A percentile compares a stretch with the other conserved stretches of the same genome.
These are phyloP conservation scores for Heliconius hewitsoni DNA, from an alignment of 1,140 invertebrate species.

Conservation along the genomic window DNA sequence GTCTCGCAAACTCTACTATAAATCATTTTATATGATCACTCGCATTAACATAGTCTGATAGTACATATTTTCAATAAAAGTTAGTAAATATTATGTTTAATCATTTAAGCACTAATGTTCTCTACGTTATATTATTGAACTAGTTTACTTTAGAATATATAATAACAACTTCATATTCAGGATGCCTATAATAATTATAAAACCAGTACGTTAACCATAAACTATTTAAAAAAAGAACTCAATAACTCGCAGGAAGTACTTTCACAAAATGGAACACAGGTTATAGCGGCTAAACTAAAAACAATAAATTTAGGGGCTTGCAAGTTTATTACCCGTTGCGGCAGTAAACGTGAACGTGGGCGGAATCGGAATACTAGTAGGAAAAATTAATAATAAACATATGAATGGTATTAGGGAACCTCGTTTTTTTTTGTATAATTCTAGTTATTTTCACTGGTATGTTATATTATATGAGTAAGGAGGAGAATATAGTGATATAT, in stretches of 20 bases:
- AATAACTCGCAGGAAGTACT: neutral
- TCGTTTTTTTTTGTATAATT: neutral
- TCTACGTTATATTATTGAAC: no score
- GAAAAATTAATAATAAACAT: neutral
- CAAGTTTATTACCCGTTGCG: constrained; percentile 17
- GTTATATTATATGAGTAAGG: no score
- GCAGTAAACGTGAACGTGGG: constrained; percentile 11
- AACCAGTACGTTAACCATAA: neutral
- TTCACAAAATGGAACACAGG: neutral
- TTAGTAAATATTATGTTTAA: no score
- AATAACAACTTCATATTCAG: no score
- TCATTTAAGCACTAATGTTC: no score
- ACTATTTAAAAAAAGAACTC: neutral
- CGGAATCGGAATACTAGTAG: neutral
- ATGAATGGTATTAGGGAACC: neutral
- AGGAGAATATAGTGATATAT: no score
- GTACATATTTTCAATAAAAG: no score
- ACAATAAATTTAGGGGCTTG: constrained; percentile 21
- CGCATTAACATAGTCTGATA: no score
- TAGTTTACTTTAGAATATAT: no score
- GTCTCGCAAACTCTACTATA: no score
- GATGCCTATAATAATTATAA: neutral
- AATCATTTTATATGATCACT: no score
- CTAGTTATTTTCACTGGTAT: neutral
- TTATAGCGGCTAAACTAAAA: neutral